A percentile compares a stretch with the other conserved stretches of the same genome.
Conservation (phyloP, 2,888 invertebrate genomes). For the Acleris cristana region DNA sequence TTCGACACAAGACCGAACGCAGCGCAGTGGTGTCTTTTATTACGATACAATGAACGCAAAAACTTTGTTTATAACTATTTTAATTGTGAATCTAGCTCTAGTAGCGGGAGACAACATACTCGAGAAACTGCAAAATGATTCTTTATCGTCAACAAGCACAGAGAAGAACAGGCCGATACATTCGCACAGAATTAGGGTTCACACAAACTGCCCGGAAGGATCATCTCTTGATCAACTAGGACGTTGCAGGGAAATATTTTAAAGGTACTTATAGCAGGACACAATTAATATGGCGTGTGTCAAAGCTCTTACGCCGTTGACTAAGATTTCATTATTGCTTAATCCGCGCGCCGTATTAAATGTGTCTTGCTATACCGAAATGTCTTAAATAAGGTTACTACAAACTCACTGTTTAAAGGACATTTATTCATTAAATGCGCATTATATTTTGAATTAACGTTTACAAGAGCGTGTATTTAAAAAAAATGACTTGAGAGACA, state of each 20-base stretch:
- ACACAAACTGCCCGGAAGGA: constrained; percentile 56
- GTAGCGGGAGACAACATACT: constrained; percentile 50
- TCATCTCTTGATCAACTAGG: constrained; percentile 57
- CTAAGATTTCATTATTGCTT: no score
- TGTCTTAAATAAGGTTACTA: no score
- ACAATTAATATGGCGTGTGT: no score
- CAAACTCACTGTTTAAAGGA: no score
- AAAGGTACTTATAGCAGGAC: constrained; percentile 43
- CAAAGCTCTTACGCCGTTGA: no score
- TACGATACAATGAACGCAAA: constrained; percentile 65
- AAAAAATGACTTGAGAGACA: no score
- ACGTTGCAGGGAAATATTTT: constrained; percentile 60
- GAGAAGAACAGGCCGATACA: constrained; percentile 39
- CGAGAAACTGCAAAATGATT: constrained; percentile 52
- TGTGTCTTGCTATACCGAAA: no score
- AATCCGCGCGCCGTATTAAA: no score
- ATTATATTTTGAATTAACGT: no score
- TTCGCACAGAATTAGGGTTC: constrained; percentile 64
- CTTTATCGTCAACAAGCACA: constrained; percentile 44
- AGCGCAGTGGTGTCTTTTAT: constrained; percentile 55
- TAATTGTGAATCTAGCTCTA: constrained; percentile 46
- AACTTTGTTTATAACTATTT: constrained; percentile 49
- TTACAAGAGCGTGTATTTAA: no score
- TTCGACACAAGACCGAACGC: constrained; percentile 40
- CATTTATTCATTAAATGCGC: no score